A percentile compares a stretch with the other conserved stretches of the same genome.
Evolutionary conservation across 2,113 vertebrate genomes (phyloP).

Genomic region (Helogale parvula): DNA sequence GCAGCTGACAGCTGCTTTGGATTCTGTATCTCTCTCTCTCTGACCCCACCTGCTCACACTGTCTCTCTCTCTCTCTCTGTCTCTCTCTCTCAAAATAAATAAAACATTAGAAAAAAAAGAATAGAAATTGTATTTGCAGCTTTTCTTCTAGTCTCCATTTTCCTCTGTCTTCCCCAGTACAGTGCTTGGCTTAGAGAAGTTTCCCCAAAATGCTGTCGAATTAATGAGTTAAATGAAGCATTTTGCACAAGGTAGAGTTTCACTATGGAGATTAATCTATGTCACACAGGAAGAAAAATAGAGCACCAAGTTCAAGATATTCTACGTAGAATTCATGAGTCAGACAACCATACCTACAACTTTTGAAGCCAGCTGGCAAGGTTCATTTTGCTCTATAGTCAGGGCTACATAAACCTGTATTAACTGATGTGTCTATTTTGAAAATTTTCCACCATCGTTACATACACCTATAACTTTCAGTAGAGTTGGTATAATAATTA

Average conservation of each 20-base stretch:
- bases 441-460: constrained; percentile 39
- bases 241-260: not conserved
- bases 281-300: not conserved
- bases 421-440: not conserved
- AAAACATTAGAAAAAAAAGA: too few relatives aligned
- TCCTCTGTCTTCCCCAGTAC: not conserved
- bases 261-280: not conserved
- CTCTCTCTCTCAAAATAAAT: too few relatives aligned
- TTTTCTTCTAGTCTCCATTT: not conserved
- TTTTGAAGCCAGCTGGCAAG: not conserved
- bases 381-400: not conserved
- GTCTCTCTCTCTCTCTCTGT: too few relatives aligned
- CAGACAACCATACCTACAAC: not conserved
- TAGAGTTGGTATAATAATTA: not conserved
- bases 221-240: not conserved
- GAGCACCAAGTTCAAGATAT: constrained; percentile 3
- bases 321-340: constrained; percentile 40
- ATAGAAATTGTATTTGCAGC: not conserved
- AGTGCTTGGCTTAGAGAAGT: not conserved
- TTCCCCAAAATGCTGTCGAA: not conserved
- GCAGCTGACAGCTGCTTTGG: too few relatives aligned
- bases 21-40: too few relatives aligned
- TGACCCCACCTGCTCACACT: too few relatives aligned
- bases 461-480: not conserved
- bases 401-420: not conserved